phyloP scores from a whole-genome alignment of 2,113 vertebrate species.

The Sebastes fasciatus region DNA sequence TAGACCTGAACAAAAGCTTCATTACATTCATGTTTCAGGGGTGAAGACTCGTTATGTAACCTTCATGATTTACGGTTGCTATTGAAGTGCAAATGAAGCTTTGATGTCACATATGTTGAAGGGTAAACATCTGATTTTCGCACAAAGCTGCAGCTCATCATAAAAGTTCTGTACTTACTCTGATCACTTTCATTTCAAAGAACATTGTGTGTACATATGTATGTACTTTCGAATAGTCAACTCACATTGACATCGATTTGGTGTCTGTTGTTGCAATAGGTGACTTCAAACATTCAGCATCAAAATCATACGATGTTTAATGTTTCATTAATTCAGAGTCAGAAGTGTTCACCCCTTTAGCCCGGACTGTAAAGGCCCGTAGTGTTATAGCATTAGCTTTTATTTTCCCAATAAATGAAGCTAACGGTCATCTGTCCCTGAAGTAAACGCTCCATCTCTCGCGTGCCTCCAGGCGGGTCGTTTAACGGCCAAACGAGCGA shows the following conservation, averaged over 20 bases:
- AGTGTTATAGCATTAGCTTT: constrained; percentile 58
- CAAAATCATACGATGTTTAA: too few species aligned
- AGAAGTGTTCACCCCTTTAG: constrained; percentile 33
- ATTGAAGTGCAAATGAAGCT: background rate
- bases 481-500: constrained; percentile 78
- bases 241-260: background rate
- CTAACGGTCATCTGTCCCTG: constrained; percentile 68
- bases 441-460: constrained; percentile 61
- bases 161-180: background rate
- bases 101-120: background rate
- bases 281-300: background rate
- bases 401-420: constrained; percentile 70
- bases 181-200: background rate
- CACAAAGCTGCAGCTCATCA: background rate
- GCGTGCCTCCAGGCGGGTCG: constrained; percentile 77
- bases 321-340: background rate
- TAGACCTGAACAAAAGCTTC: constrained; percentile 10
- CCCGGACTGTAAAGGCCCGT: constrained; percentile 42
- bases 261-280: background rate
- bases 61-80: background rate
- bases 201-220: background rate
- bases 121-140: background rate
- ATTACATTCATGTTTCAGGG: background rate
- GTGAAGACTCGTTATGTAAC: background rate
- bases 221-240: too few species aligned